A percentile compares a stretch with the other conserved stretches of the same genome.
These are phyloP conservation scores for Alcedo quadribrachys DNA, from an alignment of 2,797 vertebrate genomes.

Conservation along the genomic window DNA sequence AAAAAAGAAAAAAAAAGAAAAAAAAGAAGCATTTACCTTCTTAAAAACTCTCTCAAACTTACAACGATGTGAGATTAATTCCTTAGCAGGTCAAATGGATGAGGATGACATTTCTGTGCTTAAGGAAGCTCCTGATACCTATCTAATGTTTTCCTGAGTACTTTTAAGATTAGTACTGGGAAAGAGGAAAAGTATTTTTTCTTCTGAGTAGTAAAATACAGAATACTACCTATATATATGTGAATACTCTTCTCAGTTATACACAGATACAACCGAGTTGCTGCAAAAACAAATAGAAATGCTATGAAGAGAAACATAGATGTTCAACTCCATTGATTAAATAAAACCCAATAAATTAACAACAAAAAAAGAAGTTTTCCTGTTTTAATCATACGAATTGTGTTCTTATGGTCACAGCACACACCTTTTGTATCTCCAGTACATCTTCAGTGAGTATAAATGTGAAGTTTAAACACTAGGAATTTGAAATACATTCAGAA, in stretches of 20 bases:
- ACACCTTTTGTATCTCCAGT: neutral
- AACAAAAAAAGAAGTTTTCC: neutral
- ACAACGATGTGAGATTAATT: slow-evolving; percentile 47
- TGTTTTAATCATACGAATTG: neutral
- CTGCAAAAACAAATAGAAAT: neutral
- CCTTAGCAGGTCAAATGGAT: slow-evolving; percentile 46
- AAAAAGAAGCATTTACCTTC: slow-evolving; percentile 48
- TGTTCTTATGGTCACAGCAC: fast-evolving
- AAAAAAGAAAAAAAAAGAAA: neutral
- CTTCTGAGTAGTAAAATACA: neutral
- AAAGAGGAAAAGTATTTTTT: neutral
- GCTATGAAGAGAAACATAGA: neutral
- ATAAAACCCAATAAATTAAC: neutral
- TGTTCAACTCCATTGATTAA: neutral
- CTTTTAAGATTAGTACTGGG: neutral
- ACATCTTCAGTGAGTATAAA: neutral
- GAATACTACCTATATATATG: neutral
- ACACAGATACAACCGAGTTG: neutral
- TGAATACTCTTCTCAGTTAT: neutral
- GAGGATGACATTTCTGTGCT: slow-evolving; percentile 36
- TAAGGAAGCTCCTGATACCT: slow-evolving; percentile 30
- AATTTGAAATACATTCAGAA: neutral
- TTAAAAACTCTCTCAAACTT: slow-evolving; percentile 65
- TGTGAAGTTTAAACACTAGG: neutral
- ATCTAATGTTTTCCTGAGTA: slow-evolving; percentile 4